These are phyloP conservation scores for Myxocyprinus asiaticus DNA, from an alignment of 2,113 vertebrate genomes.

Conservation along the genomic window DNA sequence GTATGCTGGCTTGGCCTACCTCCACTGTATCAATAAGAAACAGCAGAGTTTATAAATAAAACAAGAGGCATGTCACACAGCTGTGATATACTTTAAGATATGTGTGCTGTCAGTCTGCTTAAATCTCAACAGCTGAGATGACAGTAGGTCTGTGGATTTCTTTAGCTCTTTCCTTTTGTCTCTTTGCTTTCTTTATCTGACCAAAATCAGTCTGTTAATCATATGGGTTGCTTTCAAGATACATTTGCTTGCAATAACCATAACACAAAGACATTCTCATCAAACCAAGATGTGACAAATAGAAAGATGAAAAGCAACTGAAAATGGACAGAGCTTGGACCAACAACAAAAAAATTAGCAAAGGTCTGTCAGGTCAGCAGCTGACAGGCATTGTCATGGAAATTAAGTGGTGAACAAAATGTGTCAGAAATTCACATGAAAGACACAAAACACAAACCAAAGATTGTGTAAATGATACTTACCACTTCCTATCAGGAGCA, in stretches of 20 bases:
- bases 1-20: constrained; percentile 49
- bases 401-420: not conserved
- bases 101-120: constrained; percentile 73
- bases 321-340: not conserved
- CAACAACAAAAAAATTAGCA: not conserved
- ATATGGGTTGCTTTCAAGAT: constrained; percentile 3
- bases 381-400: not conserved
- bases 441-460: constrained; percentile 8
- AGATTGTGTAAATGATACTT: constrained; percentile 68
- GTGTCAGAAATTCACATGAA: not conserved
- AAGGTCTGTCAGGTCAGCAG: not conserved
- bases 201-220: constrained; percentile 6
- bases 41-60: constrained; percentile 78
- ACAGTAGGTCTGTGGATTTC: constrained; percentile 56
- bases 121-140: constrained; percentile 87
- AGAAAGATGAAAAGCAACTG: constrained; percentile 2
- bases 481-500: constrained; percentile 60
- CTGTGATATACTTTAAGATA: constrained; percentile 77
- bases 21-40: constrained; percentile 63
- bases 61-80: constrained; percentile 76
- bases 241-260: constrained; percentile 14
- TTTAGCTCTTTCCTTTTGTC: constrained; percentile 43
- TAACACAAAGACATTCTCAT: not conserved
- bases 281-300: not conserved
- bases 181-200: constrained; percentile 29